phyloP scores from a whole-genome alignment of 2,113 vertebrate species.

The Myrmecophaga tridactyla region DNA sequence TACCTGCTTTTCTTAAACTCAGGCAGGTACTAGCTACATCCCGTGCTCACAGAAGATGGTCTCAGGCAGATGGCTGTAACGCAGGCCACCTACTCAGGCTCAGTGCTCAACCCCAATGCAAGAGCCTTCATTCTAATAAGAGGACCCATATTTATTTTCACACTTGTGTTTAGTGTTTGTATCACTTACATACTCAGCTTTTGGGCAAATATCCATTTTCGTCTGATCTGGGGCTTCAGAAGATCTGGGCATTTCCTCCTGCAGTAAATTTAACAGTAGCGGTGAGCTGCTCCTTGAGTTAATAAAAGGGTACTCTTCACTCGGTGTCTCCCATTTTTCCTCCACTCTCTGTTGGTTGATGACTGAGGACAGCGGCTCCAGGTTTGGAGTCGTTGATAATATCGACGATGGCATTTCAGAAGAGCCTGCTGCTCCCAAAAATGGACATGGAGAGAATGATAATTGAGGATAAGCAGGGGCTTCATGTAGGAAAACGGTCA shows the following conservation, averaged over 20 bases:
- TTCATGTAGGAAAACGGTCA: constrained; percentile 87
- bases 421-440: neutral
- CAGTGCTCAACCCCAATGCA: accelerated
- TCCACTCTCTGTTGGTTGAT: constrained; percentile 50
- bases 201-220: neutral
- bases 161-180: neutral
- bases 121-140: neutral
- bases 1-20: neutral
- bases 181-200: constrained; percentile 74
- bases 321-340: constrained; percentile 47
- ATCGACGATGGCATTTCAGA: neutral
- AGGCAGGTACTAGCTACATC: accelerated
- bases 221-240: constrained; percentile 73
- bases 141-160: neutral
- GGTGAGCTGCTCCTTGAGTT: constrained; percentile 90
- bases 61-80: accelerated
- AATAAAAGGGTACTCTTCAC: constrained; percentile 56
- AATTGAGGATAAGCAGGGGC: constrained; percentile 78
- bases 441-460: constrained; percentile 64
- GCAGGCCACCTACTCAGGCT: accelerated
- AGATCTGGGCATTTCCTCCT: constrained; percentile 86
- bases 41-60: accelerated
- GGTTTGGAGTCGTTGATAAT: neutral
- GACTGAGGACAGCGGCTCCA: constrained; percentile 43
- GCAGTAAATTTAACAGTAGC: constrained; percentile 90